Evolutionary conservation across 2,113 vertebrate genomes (phyloP), one percentile per base, ranked within the genome.

Genomic region (Fulica atra): DNA sequence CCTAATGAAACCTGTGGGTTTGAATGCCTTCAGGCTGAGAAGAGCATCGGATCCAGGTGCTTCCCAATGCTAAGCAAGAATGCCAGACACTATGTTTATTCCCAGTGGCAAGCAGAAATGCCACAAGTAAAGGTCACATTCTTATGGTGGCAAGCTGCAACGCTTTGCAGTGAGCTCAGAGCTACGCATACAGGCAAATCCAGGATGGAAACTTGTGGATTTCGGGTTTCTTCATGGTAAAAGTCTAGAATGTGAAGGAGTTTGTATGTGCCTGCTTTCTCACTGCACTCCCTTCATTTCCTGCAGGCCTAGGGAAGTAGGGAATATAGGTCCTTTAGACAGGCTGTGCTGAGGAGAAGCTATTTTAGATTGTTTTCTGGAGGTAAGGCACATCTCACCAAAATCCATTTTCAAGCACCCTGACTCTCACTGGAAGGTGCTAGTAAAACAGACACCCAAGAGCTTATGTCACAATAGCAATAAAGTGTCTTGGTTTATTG

Each of bases 11-110:
- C 66, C 72, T 17, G 14, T n/a, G 48, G 61, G 77, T 92, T 86
- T 95, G 56, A 91, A 92, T 51, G 83, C 81, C 88, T 88, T 78
- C 61, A 29, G 72, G 92, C 63, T 84, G 46, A 71, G 56, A 72
- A 13, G 14, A 84, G 28, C 36, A 17, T 11, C 68, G 77, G 65
- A 93, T 89, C 60, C 86, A 95, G 80, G 69, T 71, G 77, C 80
- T 89, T 81, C 83, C 80, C 91, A 64, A 53, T 0, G 1, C 61
- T 48, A 66, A 51, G 57, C 35, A 72, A 57, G 59, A 61, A 35
- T 53, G 82, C 28, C 82, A 92, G 68, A 38, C 46, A 23, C 16
- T 76, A n/a, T 18, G 28, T 25, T 71, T 81, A 48, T 66, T 92
- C 68, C 29, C 86, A 92, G 72, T 40, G 21, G 68, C 56, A 86